Percentiles rank a stretch among this genome's conserved stretches.
Conservation (phyloP, 2,113 vertebrate species). For the Galemys pyrenaicus region DNA sequence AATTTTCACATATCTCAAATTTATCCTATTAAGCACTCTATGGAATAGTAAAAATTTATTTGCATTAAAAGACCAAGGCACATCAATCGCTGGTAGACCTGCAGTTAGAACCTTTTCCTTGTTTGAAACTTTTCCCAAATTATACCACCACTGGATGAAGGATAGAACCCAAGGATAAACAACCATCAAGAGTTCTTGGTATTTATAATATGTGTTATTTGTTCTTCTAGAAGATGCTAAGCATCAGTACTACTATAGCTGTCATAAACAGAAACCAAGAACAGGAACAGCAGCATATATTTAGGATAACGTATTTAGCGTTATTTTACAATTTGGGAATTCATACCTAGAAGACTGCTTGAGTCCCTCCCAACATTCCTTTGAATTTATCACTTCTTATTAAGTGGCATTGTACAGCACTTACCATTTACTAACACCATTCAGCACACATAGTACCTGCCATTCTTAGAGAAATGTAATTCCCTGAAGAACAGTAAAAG, state of each 20-base stretch:
- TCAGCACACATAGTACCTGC: slow-evolving; percentile 34
- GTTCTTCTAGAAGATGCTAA: background rate
- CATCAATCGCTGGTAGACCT: background rate
- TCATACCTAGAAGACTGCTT: background rate
- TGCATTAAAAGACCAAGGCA: background rate
- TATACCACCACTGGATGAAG: background rate
- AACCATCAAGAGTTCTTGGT: background rate
- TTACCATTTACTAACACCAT: slow-evolving; percentile 37
- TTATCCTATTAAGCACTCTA: background rate
- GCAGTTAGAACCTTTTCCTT: background rate
- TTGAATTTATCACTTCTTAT: slow-evolving; percentile 42
- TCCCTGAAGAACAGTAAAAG: slow-evolving; percentile 48
- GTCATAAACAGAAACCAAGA: background rate
- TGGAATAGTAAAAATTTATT: slow-evolving; percentile 33
- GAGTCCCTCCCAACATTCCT: slow-evolving; percentile 6
- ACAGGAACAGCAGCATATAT: slow-evolving; percentile 6
- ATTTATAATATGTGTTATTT: background rate
- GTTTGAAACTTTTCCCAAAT: background rate
- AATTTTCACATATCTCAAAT: slow-evolving; percentile 9
- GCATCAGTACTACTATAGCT: background rate
- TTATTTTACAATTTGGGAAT: slow-evolving; percentile 1
- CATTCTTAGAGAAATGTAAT: slow-evolving; percentile 46
- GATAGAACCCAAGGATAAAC: background rate
- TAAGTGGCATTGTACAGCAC: slow-evolving; percentile 35
- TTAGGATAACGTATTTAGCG: background rate